Conservation (phyloP, 2,797 vertebrate species). For the Gephyroberyx darwinii region DNA sequence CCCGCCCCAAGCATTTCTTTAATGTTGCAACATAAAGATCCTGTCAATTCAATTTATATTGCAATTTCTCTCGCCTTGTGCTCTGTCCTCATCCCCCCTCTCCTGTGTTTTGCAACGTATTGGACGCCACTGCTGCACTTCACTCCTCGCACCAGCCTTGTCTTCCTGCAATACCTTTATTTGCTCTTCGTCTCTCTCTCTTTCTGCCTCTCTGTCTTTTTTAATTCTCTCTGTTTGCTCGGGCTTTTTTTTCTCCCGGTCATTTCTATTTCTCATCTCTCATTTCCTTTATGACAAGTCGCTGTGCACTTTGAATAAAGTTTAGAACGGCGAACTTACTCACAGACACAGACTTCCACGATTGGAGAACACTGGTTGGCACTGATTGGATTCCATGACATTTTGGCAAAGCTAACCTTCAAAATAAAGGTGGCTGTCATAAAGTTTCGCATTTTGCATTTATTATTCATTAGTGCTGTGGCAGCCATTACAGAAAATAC, state of each 20-base stretch:
- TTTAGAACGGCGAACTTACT: constrained; percentile 24
- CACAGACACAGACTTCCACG: constrained; percentile 54
- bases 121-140: constrained; percentile 10
- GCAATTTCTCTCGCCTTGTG: not conserved
- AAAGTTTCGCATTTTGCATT: too few relatives aligned
- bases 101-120: not conserved
- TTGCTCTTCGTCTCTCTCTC: constrained; percentile 18
- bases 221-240: constrained; percentile 43
- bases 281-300: constrained; percentile 16
- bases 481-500: too few relatives aligned
- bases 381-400: constrained; percentile 56
- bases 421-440: too few relatives aligned
- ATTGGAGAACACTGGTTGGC: constrained; percentile 42
- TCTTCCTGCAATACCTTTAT: constrained; percentile 24
- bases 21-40: not conserved
- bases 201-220: constrained; percentile 31
- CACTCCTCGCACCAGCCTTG: constrained; percentile 15
- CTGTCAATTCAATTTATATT: not conserved
- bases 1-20: not conserved
- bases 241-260: not conserved
- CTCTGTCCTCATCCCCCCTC: not conserved
- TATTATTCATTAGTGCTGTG: too few relatives aligned
- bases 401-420: constrained; percentile 57
- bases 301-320: constrained; percentile 34
- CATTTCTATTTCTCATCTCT: constrained; percentile 15